Conservation (phyloP, 1,140 invertebrate species). For the Camponotus floridanus region DNA sequence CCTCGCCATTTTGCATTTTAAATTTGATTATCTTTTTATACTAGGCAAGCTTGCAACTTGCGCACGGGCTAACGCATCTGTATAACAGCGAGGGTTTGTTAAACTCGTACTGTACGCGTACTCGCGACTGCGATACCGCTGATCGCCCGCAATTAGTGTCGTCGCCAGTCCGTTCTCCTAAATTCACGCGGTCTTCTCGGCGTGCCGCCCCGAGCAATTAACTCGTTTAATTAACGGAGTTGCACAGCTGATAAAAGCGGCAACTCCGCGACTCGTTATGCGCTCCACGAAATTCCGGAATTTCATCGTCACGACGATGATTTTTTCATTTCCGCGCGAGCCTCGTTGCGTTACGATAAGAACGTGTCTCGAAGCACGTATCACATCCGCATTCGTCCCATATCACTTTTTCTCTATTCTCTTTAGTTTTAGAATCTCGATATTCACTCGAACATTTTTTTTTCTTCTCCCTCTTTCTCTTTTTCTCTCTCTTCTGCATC, state of each 20-base stretch:
- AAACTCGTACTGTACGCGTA: conserved; percentile 12
- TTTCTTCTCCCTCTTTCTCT: not conserved
- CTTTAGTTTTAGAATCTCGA: not conserved
- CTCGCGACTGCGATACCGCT: conserved; percentile 18
- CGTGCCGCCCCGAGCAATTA: conserved; percentile 67
- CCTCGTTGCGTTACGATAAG: conserved; percentile 12
- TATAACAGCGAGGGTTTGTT: conserved; percentile 8
- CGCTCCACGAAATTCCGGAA: conserved; percentile 46
- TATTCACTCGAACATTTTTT: not conserved
- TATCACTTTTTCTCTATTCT: not conserved
- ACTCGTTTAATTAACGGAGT: conserved; percentile 72
- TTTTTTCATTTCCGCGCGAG: conserved; percentile 3
- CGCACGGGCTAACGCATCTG: not conserved
- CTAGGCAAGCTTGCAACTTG: not conserved
- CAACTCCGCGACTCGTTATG: conserved; percentile 42
- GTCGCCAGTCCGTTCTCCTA: conserved; percentile 28
- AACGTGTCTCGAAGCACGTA: conserved; percentile 4
- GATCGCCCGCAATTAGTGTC: conserved; percentile 50
- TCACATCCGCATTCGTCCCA: not conserved
- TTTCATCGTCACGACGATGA: conserved; percentile 24
- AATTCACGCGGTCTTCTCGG: conserved; percentile 59
- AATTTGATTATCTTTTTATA: conserved; percentile 17
- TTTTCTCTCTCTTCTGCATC: too few relatives aligned
- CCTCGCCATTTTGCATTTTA: not conserved
- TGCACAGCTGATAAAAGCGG: conserved; percentile 23